Conservation (phyloP, 2,888 invertebrate species). For the Nebria salina region DNA sequence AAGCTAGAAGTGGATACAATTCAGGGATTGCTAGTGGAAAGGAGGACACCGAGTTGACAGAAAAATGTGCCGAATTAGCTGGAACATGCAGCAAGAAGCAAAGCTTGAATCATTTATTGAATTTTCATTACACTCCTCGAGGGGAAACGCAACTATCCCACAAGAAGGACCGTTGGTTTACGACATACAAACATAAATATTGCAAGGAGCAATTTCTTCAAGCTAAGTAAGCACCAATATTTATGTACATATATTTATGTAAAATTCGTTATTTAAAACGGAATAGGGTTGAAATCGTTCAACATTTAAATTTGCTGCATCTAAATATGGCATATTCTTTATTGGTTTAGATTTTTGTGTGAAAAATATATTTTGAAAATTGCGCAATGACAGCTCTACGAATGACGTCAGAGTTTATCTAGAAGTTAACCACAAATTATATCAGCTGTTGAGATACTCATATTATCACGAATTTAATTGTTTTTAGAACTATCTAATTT, state of each 20-base stretch:
- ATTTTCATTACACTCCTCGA: slow-evolving; percentile 85
- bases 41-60: slow-evolving; percentile 73
- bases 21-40: slow-evolving; percentile 71
- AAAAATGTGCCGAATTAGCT: slow-evolving; percentile 74
- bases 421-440: too few relatives aligned
- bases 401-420: too few relatives aligned
- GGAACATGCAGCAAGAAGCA: slow-evolving; percentile 89
- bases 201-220: slow-evolving; percentile 95
- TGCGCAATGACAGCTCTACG: too few relatives aligned
- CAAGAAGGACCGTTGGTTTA: slow-evolving; percentile 59
- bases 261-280: neutral
- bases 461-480: too few relatives aligned
- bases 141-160: slow-evolving; percentile 55
- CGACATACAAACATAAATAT: slow-evolving; percentile 74
- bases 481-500: too few relatives aligned
- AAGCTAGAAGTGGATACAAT: slow-evolving; percentile 71
- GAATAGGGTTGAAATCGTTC: too few relatives aligned
- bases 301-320: too few relatives aligned
- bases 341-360: too few relatives aligned
- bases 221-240: slow-evolving; percentile 76
- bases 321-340: too few relatives aligned
- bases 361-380: too few relatives aligned
- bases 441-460: too few relatives aligned
- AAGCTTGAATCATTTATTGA: slow-evolving; percentile 92
- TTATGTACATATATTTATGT: slow-evolving; percentile 52